These are phyloP conservation scores for Brachionichthys hirsutus DNA, from an alignment of 2,113 vertebrate genomes.

Conservation along the genomic window DNA sequence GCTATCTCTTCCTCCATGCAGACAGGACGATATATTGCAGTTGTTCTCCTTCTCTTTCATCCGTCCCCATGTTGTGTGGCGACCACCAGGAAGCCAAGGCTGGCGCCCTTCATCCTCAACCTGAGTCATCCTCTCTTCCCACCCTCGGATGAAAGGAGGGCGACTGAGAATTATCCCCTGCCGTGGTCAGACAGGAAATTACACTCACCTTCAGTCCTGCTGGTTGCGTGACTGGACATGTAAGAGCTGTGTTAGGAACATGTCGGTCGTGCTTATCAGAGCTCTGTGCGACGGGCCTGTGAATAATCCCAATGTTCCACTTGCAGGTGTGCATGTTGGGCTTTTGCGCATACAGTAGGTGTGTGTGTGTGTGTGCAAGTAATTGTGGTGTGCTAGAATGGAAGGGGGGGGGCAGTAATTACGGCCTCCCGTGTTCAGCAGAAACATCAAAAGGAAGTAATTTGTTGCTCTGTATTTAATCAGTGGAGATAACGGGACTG, in stretches of 20 bases:
- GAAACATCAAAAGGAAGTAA: conserved; percentile 75
- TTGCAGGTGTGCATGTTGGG: conserved; percentile 33
- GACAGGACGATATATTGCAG: conserved; percentile 47
- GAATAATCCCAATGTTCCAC: conserved; percentile 52
- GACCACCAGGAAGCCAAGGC: conserved; percentile 37
- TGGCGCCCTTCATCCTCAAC: conserved; percentile 33
- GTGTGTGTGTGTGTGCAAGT: conserved; percentile 6
- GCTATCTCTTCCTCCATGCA: conserved; percentile 35
- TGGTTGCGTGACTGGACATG: conserved; percentile 38
- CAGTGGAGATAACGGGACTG: conserved; percentile 70
- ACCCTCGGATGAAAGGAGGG: conserved; percentile 56
- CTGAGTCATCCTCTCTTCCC: conserved; percentile 62
- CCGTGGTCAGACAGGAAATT: conserved; percentile 60
- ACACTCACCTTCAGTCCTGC: conserved; percentile 37
- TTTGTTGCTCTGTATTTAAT: conserved; percentile 79
- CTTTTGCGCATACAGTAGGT: conserved; percentile 18
- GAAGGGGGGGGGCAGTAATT: conserved; percentile 66
- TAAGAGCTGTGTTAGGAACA: conserved; percentile 20
- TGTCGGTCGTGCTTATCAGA: conserved; percentile 31
- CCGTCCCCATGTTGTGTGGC: conserved; percentile 33
- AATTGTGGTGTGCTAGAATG: conserved; percentile 55
- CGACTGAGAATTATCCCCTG: conserved; percentile 37
- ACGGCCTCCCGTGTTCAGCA: conserved; percentile 69
- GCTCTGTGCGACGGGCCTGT: conserved; percentile 23
- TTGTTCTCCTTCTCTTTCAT: conserved; percentile 60